These are phyloP conservation scores for Liopterus haemorrhoidalis DNA, from an alignment of 2,888 invertebrate genomes.

Conservation along the genomic window DNA sequence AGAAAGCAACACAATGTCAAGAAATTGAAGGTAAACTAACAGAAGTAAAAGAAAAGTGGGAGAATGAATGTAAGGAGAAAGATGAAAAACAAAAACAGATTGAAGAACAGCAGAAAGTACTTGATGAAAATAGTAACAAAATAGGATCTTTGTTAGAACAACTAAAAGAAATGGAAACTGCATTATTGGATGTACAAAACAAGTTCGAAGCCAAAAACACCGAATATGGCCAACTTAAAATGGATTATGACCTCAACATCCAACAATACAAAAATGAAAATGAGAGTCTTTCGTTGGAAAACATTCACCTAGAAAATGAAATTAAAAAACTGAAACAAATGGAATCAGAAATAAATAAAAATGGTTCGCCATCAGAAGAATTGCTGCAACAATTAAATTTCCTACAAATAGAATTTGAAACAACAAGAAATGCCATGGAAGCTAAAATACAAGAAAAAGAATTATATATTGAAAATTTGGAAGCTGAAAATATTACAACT, in stretches of 20 bases:
- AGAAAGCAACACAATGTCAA: conserved; percentile 58
- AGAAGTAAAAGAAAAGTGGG: conserved; percentile 39
- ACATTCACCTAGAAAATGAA: conserved; percentile 38
- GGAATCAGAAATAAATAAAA: conserved; percentile 15
- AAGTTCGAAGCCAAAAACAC: conserved; percentile 24
- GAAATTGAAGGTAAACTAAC: conserved; percentile 56
- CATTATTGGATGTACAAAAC: conserved; percentile 15
- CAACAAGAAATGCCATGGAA: conserved; percentile 48
- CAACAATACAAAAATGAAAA: conserved; percentile 32
- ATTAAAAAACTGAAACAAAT: conserved; percentile 41
- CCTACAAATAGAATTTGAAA: conserved; percentile 42
- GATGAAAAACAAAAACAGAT: conserved; percentile 35
- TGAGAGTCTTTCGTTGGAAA: conserved; percentile 22
- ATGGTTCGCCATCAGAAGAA: no score
- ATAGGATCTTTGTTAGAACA: conserved; percentile 23
- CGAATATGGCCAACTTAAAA: conserved; percentile 34
- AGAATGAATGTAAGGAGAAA: conserved; percentile 37
- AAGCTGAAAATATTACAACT: conserved; percentile 59
- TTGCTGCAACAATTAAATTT: conserved; percentile 42
- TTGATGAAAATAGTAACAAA: conserved; percentile 17
- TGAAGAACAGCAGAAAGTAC: conserved; percentile 8
- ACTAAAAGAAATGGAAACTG: conserved; percentile 28
- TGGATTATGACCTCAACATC: conserved; percentile 24
- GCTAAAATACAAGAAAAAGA: conserved; percentile 71
- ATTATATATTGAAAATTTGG: conserved; percentile 66